Evolutionary conservation across 2,113 vertebrate genomes (phyloP).

Genomic region (Lontra canadensis): DNA sequence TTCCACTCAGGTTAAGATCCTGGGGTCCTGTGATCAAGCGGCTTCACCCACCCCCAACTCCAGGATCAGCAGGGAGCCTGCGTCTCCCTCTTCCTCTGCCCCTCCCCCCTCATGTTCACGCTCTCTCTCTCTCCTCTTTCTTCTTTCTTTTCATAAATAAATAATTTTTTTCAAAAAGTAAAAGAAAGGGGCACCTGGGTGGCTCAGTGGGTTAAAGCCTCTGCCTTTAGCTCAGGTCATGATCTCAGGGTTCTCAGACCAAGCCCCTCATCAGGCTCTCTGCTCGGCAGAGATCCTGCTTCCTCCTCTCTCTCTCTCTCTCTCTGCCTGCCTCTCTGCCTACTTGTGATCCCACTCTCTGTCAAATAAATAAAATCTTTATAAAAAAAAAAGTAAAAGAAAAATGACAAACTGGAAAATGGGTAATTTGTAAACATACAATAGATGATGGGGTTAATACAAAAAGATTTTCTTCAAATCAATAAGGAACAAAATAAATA

Average conservation of each 20-base stretch:
- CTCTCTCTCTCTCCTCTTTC: not conserved
- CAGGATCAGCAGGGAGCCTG: not conserved
- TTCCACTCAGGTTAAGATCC: not conserved
- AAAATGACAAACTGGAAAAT: not conserved
- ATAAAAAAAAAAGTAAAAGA: not conserved
- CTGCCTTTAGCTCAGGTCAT: too few relatives aligned
- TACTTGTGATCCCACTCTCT: too few relatives aligned
- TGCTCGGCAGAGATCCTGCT: too few relatives aligned
- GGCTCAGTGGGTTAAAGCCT: too few relatives aligned
- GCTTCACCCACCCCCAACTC: rapidly evolving
- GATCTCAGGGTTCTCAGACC: too few relatives aligned
- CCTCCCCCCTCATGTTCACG: not conserved
- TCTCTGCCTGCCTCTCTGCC: too few relatives aligned
- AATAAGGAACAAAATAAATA: not conserved
- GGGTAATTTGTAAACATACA: not conserved
- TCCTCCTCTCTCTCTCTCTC: too few relatives aligned
- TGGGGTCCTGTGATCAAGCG: not conserved
- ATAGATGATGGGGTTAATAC: not conserved
- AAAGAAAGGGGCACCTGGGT: not conserved
- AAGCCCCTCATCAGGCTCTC: too few relatives aligned
- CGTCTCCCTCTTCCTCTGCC: not conserved
- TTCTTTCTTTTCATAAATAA: not conserved
- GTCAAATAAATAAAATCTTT: too few relatives aligned
- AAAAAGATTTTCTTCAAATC: not conserved
- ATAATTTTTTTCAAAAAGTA: not conserved